A percentile compares a stretch with the other conserved stretches of the same genome.
These are phyloP conservation scores for Maconellicoccus hirsutus DNA, from an alignment of 1,140 invertebrate species.

Conservation along the genomic window DNA sequence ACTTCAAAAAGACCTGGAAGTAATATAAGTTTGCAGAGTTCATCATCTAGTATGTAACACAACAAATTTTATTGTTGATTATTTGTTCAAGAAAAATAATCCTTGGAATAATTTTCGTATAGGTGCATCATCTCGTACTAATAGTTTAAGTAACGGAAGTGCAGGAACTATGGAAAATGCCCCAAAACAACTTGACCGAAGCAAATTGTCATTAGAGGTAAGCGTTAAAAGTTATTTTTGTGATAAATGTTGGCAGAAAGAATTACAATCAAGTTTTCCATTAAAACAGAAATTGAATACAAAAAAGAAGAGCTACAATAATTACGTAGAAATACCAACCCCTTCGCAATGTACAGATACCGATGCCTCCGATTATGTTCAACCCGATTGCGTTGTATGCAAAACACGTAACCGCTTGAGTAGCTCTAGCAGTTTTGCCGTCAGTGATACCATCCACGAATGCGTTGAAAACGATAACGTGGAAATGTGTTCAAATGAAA, in stretches of 20 bases:
- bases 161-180: too few relatives aligned
- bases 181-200: too few relatives aligned
- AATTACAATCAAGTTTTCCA: background rate
- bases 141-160: background rate
- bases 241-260: too few relatives aligned
- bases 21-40: conserved; percentile 57
- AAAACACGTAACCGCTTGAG: background rate
- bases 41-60: too few relatives aligned
- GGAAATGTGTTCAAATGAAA: background rate
- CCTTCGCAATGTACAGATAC: background rate
- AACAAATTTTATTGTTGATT: conserved; percentile 40
- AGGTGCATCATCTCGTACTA: background rate
- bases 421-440: background rate
- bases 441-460: background rate
- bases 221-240: too few relatives aligned
- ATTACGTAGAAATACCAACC: background rate
- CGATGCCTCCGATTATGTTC: background rate
- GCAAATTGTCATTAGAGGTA: too few relatives aligned
- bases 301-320: background rate
- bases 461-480: background rate
- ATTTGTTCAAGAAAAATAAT: background rate
- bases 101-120: background rate
- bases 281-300: background rate
- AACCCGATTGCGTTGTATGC: background rate
- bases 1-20: conserved; percentile 45